phyloP scores from a whole-genome alignment of 1,140 invertebrate genomes.

The Tigriopus japonicus region DNA sequence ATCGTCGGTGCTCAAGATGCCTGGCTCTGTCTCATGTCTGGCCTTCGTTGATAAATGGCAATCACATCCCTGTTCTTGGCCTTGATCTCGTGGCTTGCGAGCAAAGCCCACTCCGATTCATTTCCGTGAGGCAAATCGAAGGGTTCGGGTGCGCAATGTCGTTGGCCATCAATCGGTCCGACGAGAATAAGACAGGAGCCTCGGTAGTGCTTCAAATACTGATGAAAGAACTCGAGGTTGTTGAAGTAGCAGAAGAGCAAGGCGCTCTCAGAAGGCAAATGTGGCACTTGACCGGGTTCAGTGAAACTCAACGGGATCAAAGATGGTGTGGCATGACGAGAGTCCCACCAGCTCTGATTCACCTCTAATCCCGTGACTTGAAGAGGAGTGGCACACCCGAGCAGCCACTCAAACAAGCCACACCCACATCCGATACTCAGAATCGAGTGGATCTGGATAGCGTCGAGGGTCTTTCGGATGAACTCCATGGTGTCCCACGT shows the following conservation, averaged over 20 bases:
- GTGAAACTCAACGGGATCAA: slow-evolving; percentile 1
- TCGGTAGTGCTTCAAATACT: slow-evolving; percentile 3
- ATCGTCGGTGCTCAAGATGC: no score
- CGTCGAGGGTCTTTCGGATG: not conserved
- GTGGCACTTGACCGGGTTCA: not conserved
- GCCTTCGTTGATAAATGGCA: not conserved
- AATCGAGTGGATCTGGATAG: not conserved
- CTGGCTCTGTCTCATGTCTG: no score
- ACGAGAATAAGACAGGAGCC: not conserved
- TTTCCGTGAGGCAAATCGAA: not conserved
- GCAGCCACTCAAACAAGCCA: slow-evolving; percentile 5
- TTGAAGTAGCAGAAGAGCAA: slow-evolving; percentile 11
- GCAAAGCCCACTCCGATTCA: no score
- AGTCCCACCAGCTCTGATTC: slow-evolving; percentile 2
- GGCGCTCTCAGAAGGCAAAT: not conserved
- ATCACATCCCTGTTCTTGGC: not conserved
- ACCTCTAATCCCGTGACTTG: not conserved
- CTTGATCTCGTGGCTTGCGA: no score
- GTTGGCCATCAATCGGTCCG: slow-evolving; percentile 2
- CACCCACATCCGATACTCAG: slow-evolving; percentile 6
- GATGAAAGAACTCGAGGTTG: slow-evolving; percentile 6
- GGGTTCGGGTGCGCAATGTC: slow-evolving; percentile 10
- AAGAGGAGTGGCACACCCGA: not conserved
- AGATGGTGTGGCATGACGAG: not conserved
- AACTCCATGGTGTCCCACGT: not conserved